phyloP scores from a whole-genome alignment of 2,888 invertebrate genomes.

The Aleiodes testaceus region DNA sequence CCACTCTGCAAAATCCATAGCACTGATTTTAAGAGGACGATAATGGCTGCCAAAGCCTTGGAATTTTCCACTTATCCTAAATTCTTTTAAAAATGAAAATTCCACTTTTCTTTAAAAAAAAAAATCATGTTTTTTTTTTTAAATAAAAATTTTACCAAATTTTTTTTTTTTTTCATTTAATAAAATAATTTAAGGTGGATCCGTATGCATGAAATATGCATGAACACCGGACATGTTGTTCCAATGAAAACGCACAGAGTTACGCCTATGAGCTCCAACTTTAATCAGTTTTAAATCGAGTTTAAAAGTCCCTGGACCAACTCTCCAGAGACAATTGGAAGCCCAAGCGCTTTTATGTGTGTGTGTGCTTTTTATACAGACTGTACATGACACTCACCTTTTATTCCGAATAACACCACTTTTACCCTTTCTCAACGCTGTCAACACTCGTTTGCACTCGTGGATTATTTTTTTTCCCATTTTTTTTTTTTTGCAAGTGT shows the following conservation, averaged over 20 bases:
- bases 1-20: constrained; percentile 9
- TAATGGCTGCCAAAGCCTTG: constrained; percentile 15
- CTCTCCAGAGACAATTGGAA: constrained; percentile 54
- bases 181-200: too few relatives aligned
- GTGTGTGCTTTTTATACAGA: constrained; percentile 14
- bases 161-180: too few relatives aligned
- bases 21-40: constrained; percentile 26
- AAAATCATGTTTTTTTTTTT: too few relatives aligned
- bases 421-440: constrained; percentile 36
- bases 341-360: constrained; percentile 31
- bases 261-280: constrained; percentile 52
- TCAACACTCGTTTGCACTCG: constrained; percentile 33
- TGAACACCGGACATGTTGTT: constrained; percentile 49
- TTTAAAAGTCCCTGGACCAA: constrained; percentile 56
- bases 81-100: too few relatives aligned
- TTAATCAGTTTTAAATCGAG: constrained; percentile 63
- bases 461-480: constrained; percentile 8
- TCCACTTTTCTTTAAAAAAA: too few relatives aligned
- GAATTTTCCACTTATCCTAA: constrained; percentile 25
- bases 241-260: constrained; percentile 33
- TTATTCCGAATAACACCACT: constrained; percentile 8
- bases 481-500: neutral
- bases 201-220: constrained; percentile 53
- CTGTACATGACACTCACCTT: constrained; percentile 27
- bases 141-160: too few relatives aligned